Percentiles rank a stretch among this genome's conserved stretches.
phyloP scores from a whole-genome alignment of 2,888 invertebrate genomes.

The Diaphora mendica region DNA sequence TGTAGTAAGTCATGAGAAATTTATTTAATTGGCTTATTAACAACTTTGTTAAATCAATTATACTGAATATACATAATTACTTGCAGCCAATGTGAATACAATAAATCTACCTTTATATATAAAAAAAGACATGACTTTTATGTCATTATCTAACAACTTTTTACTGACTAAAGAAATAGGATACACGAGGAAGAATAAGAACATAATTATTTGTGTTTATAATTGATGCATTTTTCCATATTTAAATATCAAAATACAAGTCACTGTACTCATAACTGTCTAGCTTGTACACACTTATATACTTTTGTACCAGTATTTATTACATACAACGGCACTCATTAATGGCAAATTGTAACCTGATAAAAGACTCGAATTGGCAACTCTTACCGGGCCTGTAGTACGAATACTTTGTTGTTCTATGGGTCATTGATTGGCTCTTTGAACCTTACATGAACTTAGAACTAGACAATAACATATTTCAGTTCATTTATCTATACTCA shows the following conservation, averaged over 20 bases:
- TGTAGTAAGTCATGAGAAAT: background rate
- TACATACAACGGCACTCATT: no score
- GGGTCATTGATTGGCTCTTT: background rate
- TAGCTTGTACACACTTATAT: no score
- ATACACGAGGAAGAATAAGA: background rate
- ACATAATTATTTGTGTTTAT: background rate
- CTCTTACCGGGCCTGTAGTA: background rate
- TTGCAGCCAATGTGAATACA: background rate
- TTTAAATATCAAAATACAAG: background rate
- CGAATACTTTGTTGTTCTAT: background rate
- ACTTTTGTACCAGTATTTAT: no score
- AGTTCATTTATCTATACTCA: background rate
- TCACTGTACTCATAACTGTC: background rate
- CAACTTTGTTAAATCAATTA: conserved; percentile 4
- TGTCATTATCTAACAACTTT: background rate
- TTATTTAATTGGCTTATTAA: conserved; percentile 9
- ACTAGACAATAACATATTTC: background rate
- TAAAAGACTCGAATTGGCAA: background rate
- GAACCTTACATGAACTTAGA: background rate
- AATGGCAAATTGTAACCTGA: background rate
- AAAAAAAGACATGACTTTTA: background rate
- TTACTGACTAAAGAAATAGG: background rate
- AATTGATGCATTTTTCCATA: background rate
- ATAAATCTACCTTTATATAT: background rate
- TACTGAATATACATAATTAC: background rate